Conservation (phyloP, 2,888 invertebrate species). For the Drosophila neoperkinsi region DNA sequence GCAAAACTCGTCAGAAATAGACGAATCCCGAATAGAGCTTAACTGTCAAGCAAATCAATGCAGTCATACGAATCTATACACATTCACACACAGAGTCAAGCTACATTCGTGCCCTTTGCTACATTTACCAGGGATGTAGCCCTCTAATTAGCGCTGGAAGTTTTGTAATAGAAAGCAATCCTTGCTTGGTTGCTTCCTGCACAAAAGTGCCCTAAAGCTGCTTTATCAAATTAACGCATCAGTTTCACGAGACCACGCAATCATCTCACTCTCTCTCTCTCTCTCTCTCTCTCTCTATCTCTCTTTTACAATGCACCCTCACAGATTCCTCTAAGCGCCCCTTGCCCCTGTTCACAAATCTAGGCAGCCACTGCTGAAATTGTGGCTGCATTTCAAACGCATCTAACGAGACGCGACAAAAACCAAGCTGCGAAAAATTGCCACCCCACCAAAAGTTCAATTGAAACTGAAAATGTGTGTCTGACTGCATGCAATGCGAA, state of each 20-base stretch:
- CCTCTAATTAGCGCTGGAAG: conserved; percentile 61
- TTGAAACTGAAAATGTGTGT: conserved; percentile 56
- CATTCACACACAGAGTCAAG: background rate
- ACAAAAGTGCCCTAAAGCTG: conserved; percentile 66
- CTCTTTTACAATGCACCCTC: background rate
- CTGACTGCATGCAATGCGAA: background rate
- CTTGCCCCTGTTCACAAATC: background rate
- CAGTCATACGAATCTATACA: conserved; percentile 1
- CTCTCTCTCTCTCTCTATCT: background rate
- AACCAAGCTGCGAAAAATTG: conserved; percentile 58
- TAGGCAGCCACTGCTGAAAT: conserved; percentile 26
- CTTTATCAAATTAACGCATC: conserved; percentile 71
- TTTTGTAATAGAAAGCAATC: conserved; percentile 66
- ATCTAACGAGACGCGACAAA: conserved; percentile 64
- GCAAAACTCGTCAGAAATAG: background rate
- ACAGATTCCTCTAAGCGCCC: too few species aligned
- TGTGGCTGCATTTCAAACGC: conserved; percentile 55
- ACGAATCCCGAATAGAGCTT: conserved; percentile 22
- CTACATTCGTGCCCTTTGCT: background rate
- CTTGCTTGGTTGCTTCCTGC: conserved; percentile 54
- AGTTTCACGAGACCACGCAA: conserved; percentile 54
- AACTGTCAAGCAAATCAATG: conserved; percentile 37
- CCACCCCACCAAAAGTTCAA: conserved; percentile 59
- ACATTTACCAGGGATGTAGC: conserved; percentile 4
- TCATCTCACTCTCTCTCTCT: conserved; percentile 3